A percentile compares a stretch with the other conserved stretches of the same genome.
These are phyloP conservation scores for Merluccius polli DNA, from an alignment of 2,797 vertebrate species.

Conservation along the genomic window DNA sequence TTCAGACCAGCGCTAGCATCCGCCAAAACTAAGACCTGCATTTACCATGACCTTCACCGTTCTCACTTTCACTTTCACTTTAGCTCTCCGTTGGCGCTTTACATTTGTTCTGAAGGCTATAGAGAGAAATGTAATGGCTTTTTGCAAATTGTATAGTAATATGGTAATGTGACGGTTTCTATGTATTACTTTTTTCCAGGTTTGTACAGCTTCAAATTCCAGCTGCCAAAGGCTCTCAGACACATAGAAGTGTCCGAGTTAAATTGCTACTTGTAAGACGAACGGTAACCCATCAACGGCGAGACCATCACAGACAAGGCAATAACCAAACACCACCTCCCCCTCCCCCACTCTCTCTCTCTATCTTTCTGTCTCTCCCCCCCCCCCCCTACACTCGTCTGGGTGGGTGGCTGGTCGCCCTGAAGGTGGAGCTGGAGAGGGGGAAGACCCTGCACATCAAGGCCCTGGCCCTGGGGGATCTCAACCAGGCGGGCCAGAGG, in stretches of 20 bases:
- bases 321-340: background rate
- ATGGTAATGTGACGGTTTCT: no score
- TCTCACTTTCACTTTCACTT: no score
- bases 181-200: no score
- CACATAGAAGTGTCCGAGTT: no score
- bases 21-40: background rate
- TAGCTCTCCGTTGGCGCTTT: no score
- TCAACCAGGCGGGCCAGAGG: slow-evolving; percentile 88
- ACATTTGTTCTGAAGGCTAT: background rate
- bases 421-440: slow-evolving; percentile 88
- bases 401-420: no score
- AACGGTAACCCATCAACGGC: no score
- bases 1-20: no score
- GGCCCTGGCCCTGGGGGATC: slow-evolving; percentile 88
- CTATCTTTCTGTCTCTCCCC: slow-evolving; percentile 12
- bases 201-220: no score
- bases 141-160: background rate
- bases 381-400: background rate
- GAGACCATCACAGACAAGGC: no score
- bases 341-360: background rate
- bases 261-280: no score
- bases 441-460: slow-evolving; percentile 94
- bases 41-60: background rate
- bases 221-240: no score
- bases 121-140: background rate